Evolutionary conservation across 2,113 vertebrate species (phyloP), one percentile per base, ranked within the genome.

Genomic region (Scophthalmus maximus): DNA sequence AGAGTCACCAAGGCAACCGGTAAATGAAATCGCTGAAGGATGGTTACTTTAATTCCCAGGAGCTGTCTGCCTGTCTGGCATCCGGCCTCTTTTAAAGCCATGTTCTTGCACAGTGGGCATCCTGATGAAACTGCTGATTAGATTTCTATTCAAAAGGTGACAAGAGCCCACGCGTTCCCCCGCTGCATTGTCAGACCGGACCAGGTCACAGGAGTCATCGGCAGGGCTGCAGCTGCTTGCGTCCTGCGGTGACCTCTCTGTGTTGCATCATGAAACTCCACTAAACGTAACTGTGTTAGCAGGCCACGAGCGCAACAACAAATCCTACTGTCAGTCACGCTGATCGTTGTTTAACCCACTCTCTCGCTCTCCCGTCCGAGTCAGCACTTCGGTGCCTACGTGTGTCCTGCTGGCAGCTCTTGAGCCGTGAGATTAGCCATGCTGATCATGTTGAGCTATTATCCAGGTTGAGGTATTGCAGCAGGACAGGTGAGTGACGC

Each of bases 1-100:
- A 80, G 81, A 66, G 91, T 94, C 85, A 78, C 90, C 91, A 88
- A 59, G 90, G 92, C 90, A 94, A 93, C 93, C 71, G 38, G 73
- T 78, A 87, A 91, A 92, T 89, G 74, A 87, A 91, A 91, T 87
- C 80, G 73, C 69, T 71, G 81, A 90, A 82, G 87, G 75, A 88
- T 82, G 81, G 60, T 74, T 75, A 51, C 78, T 86, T 85, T 78
- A 85, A 91, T 91, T 83, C 89, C 77, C 81, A 89, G 88, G 81
- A 83, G 88, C 89, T 78, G 63, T 66, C 73, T 68, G 79, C 72
- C 73, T 18, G 65, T 81, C 82, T 81, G 85, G 73, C 84, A 83
- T 84, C 15, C 42, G 68, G 68, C 30, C 73, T 84, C 56, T 68
- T 66, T 72, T 68, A 65, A 76, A 82, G 61, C 52, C 42, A 6